Base-by-base conservation (phyloP, 2,888 invertebrate genomes). In the Hyalella azteca region DNA sequence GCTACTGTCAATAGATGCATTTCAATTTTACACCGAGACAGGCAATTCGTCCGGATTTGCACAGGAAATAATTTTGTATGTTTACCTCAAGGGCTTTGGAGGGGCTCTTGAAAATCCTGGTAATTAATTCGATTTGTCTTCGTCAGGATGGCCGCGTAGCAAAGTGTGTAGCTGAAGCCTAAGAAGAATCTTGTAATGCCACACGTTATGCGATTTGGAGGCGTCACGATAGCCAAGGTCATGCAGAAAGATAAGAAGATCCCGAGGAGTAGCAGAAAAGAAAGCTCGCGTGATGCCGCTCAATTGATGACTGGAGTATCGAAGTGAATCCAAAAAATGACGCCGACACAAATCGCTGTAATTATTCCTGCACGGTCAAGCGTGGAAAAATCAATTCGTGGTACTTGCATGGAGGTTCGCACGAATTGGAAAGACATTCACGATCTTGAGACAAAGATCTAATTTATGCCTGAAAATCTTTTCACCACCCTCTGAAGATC, bases 261-360 rank as follows among this genome's bases (percentile, higher is more conserved):
- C 2, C 90, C 90, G 36, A 88, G 81, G 19, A 91, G 86, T 36
- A 90, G 86, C 1, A 90, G 86, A 66, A 88, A 89, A 78, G 90
- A 90, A 13, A 91, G 86, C 85, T 91, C 91, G 36, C 90, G 87
- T 1, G 90, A 90, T 0, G 90, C 89, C 0, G 91, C 91, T 85
- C n/a, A n/a, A n/a, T 90, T 90, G 83, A 91, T 90, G 78, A 91
- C 88, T 1, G 91, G 91, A 0, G 91, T 91, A 48, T 89, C 88
- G 76, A 88, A 87, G 86, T 90, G 89, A 19, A 87, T 86, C 88
- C 89, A 89, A 86, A 90, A 90, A 9, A 90, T 88, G 11, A 88
- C 86, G 1, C 87, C 88, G 7, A 90, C 89, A 81, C 89, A 87
- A 5, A 88, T 81, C 0, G 90, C 89, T 48, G 89, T 84, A 7